Evolutionary conservation across 2,888 invertebrate species (phyloP).

Genomic region (Ceratothoa steindachneri): DNA sequence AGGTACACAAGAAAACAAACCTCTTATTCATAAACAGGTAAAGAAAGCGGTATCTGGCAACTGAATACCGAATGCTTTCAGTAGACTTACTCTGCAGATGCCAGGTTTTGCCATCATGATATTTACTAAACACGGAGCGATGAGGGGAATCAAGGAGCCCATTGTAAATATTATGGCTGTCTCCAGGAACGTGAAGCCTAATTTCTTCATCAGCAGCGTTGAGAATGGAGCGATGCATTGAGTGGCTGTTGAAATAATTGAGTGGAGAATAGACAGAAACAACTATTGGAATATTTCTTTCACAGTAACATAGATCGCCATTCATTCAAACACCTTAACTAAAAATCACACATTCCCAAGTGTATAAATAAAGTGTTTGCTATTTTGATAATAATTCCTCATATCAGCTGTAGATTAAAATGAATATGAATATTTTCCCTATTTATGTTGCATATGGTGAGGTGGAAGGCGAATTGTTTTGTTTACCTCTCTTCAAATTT

Average conservation of each 20-base stretch:
- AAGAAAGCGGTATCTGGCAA: no score
- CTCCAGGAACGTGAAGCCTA: slow-evolving; percentile 73
- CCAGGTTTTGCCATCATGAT: slow-evolving; percentile 73
- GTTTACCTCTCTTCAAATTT: no score
- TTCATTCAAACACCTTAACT: neutral
- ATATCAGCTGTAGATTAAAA: no score
- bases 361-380: no score
- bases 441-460: no score
- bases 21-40: no score
- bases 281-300: neutral
- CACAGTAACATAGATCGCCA: neutral
- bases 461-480: no score
- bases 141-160: slow-evolving; percentile 68
- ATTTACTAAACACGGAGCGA: slow-evolving; percentile 73
- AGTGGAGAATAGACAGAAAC: slow-evolving; percentile 49
- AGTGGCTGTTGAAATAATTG: slow-evolving; percentile 58
- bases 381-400: no score
- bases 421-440: no score
- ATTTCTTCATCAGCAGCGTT: slow-evolving; percentile 72
- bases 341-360: neutral
- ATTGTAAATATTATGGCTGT: slow-evolving; percentile 75
- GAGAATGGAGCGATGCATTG: slow-evolving; percentile 72
- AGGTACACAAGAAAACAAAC: no score
- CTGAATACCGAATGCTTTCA: no score
- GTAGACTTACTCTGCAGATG: slow-evolving; percentile 66